Conservation (phyloP, 2,113 vertebrate genomes). For the Lampris megalopsis region DNA sequence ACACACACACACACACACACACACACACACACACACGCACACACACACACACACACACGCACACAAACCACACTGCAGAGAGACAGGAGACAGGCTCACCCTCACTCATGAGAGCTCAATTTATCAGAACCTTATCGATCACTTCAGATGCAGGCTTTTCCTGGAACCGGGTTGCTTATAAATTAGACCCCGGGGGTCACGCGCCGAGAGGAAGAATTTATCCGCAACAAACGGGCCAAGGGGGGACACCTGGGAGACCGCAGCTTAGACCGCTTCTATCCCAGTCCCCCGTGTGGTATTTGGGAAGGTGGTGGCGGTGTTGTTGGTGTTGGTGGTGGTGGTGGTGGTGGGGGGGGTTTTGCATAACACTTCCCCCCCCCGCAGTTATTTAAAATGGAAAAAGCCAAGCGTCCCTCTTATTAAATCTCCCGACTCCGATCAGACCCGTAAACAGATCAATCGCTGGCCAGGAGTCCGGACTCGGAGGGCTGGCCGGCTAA, state of each 20-base stretch:
- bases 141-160: conserved; percentile 51
- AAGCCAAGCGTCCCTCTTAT: neutral
- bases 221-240: neutral
- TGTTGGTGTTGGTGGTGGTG: too few relatives aligned
- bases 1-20: conserved; percentile 32
- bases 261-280: conserved; percentile 1
- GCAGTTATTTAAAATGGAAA: neutral
- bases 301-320: too few relatives aligned
- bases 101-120: conserved; percentile 57
- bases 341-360: too few relatives aligned
- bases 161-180: conserved; percentile 45
- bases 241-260: neutral
- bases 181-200: conserved; percentile 47
- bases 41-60: neutral
- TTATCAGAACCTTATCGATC: conserved; percentile 54
- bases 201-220: conserved; percentile 7
- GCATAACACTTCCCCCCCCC: too few relatives aligned
- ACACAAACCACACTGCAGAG: conserved; percentile 18
- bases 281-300: neutral
- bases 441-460: too few relatives aligned
- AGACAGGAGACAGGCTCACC: conserved; percentile 34
- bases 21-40: conserved; percentile 13
- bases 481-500: too few relatives aligned
- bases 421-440: neutral
- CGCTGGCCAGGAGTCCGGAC: too few relatives aligned